Conservation (phyloP, 30 jellyfish, hydroid and myxozoan genomes). For the Aurelia aurita region DNA sequence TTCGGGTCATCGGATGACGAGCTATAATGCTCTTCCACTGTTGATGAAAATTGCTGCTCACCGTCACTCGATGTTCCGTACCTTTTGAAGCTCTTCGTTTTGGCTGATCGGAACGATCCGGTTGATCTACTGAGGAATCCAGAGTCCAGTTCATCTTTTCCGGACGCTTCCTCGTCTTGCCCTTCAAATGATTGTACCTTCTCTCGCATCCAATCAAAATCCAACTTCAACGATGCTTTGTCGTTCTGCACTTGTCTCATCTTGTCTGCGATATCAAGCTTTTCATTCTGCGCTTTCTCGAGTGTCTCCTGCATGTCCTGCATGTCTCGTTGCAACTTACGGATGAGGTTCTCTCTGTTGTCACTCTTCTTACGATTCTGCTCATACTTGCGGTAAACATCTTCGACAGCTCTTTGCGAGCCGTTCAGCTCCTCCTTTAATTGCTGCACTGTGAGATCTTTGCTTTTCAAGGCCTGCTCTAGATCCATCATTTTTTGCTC, state of each 20-base stretch:
- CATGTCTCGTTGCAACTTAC: slow-evolving; percentile 85
- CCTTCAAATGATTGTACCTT: slow-evolving; percentile 65
- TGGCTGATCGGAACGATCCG: slow-evolving; percentile 57
- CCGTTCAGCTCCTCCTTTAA: slow-evolving; percentile 79
- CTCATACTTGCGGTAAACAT: slow-evolving; percentile 90
- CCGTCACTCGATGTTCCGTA: slow-evolving; percentile 72
- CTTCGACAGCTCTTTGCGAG: slow-evolving; percentile 82
- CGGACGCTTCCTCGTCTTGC: slow-evolving; percentile 34
- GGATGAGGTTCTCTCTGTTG: slow-evolving; percentile 76
- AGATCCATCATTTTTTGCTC: slow-evolving; percentile 90
- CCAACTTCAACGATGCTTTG: slow-evolving; percentile 84
- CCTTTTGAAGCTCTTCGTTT: slow-evolving; percentile 53
- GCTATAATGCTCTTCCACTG: slow-evolving; percentile 71
- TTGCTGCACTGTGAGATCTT: slow-evolving; percentile 86
- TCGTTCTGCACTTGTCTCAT: slow-evolving; percentile 96
- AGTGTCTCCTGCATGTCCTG: slow-evolving; percentile 81
- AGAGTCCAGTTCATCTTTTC: slow-evolving; percentile 61
- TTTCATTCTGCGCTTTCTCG: slow-evolving; percentile 90
- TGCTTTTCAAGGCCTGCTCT: slow-evolving; percentile 80
- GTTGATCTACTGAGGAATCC: slow-evolving; percentile 67
- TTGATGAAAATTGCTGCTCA: slow-evolving; percentile 72
- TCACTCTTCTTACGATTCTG: slow-evolving; percentile 86
- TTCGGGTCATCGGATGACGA: slow-evolving; percentile 77
- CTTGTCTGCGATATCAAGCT: slow-evolving; percentile 84
- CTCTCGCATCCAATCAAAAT: slow-evolving; percentile 85